Evolutionary conservation across 2,113 vertebrate genomes (phyloP), one percentile per base, ranked within the genome.

Genomic region (Baryphthengus martii): DNA sequence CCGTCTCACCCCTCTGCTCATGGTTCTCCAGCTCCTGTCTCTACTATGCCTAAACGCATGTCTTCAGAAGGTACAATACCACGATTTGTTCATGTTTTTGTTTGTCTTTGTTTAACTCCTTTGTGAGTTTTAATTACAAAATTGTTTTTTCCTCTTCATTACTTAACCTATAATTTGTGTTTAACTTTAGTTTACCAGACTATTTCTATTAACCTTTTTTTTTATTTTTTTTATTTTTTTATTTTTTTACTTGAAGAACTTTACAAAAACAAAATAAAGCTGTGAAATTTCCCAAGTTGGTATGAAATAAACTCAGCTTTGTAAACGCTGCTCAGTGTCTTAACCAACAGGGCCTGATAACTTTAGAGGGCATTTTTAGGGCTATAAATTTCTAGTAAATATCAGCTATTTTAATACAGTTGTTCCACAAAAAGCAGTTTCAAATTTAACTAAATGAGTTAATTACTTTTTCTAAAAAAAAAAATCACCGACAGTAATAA

Each of bases 21-120:
- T 98, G 99, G 99, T 98, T 99, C 99, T 98, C 98, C 99, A 97
- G 98, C 98, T 97, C 98, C 99, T 98, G 98, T 98, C 98, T 99
- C 99, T 98, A 99, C 98, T 98, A 98, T 99, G 98, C 99, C 99
- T 98, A 99, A 99, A 99, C 99, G 98, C 99, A 99, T 99, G 98
- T 99, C 99, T 98, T 99, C 99, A 98, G 99, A 99, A 99, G 99
- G 99, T 99, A 99, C 98, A 98, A 97, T 97, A 98, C 98, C 98
- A 98, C 97, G 62, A 96, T 98, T 98, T 98, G 97, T 98, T 97
- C 97, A 97, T 98, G 96, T 89, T 97, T 98, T 97, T 97, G 96
- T 98, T 98, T 97, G 95, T 98, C 95, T 97, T 97, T 98, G 96
- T 98, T 98, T 97, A 96, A 97, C 98, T 98, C 97, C 97, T 97